These are phyloP conservation scores for Potamarius usumacintae DNA, from an alignment of 2,113 vertebrate genomes.

Conservation along the genomic window DNA sequence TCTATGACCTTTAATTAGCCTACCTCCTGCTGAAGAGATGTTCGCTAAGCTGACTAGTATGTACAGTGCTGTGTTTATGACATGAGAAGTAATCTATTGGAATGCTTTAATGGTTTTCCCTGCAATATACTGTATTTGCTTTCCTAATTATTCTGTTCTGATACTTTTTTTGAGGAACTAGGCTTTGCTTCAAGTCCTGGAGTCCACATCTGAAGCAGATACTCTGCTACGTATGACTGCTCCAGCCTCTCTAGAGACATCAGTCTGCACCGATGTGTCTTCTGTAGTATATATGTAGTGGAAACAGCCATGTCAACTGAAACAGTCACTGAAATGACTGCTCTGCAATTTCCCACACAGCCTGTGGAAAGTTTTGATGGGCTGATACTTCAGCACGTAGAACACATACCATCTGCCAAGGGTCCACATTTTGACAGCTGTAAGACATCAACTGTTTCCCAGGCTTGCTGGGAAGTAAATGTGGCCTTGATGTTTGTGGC, in stretches of 20 bases:
- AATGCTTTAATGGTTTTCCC: not conserved
- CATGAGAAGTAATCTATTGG: not conserved
- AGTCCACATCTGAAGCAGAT: slow-evolving; percentile 27
- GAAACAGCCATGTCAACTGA: slow-evolving; percentile 52
- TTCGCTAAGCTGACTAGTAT: not conserved
- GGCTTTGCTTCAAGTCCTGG: slow-evolving; percentile 23
- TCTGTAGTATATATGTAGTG: not conserved
- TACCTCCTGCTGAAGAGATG: not conserved
- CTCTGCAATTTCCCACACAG: slow-evolving; percentile 50
- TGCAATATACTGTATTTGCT: not conserved
- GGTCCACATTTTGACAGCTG: slow-evolving; percentile 51
- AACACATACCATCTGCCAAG: slow-evolving; percentile 13
- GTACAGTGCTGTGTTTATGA: not conserved
- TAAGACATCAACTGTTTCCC: slow-evolving; percentile 47
- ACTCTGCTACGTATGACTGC: not conserved
- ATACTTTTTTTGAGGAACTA: slow-evolving; percentile 2
- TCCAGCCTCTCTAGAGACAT: slow-evolving; percentile 9
- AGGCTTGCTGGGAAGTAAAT: slow-evolving; percentile 61
- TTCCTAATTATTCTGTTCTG: slow-evolving; percentile 18
- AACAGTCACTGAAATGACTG: slow-evolving; percentile 41
- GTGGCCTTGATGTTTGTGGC: slow-evolving; percentile 63
- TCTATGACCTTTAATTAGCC: not conserved
- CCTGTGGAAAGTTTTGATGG: not conserved
- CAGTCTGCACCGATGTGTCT: not conserved
- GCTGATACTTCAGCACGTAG: not conserved